Conservation (phyloP, 2,797 vertebrate genomes). For the Hipposideros larvatus region DNA sequence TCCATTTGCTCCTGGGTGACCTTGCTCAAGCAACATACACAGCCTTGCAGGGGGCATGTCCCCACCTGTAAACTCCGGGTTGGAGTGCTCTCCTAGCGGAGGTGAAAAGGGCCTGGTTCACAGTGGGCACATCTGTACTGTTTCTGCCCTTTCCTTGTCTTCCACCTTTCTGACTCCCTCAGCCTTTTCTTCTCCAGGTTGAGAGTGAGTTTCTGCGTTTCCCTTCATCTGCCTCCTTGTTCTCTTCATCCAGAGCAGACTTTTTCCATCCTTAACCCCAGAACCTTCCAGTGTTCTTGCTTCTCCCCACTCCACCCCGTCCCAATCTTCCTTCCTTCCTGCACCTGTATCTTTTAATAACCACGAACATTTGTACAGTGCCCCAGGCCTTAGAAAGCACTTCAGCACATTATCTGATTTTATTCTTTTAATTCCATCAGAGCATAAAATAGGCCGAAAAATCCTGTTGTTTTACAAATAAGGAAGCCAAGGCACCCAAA, state of each 20-base stretch:
- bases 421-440: conserved; percentile 38
- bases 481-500: neutral
- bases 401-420: neutral
- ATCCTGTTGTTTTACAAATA: neutral
- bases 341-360: conserved; percentile 1
- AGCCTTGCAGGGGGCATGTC: neutral
- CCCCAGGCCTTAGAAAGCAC: conserved; percentile 32
- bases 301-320: neutral
- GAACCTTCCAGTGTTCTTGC: neutral
- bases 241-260: neutral
- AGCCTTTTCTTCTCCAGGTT: neutral
- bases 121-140: neutral
- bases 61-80: neutral
- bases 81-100: neutral
- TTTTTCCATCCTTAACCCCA: neutral
- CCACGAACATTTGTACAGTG: neutral
- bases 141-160: neutral
- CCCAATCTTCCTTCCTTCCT: neutral
- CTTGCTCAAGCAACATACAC: neutral
- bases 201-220: neutral
- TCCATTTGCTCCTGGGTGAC: neutral
- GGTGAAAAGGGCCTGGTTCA: neutral
- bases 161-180: neutral
- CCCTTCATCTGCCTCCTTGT: neutral
- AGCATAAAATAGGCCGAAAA: neutral